Base-by-base conservation (phyloP, 2,888 invertebrate genomes). In the Mesorhabditis sp. region DNA sequence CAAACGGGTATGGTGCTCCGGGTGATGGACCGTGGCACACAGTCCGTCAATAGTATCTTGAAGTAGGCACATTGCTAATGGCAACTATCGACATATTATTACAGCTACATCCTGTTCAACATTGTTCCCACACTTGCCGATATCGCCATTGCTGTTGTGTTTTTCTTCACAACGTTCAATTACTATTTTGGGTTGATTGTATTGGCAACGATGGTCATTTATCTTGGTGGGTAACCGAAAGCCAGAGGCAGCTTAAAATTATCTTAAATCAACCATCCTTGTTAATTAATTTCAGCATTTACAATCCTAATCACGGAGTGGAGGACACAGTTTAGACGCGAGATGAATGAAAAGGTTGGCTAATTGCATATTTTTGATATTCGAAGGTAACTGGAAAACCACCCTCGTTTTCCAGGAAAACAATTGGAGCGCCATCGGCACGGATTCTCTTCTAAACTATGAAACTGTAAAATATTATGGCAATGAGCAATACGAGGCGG, bases 381-480 rank as follows among this genome's bases (percentile, higher is more conserved):
- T 10, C 6, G 61, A 10, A 15, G 42, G 42, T 45, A 63, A 43
- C 44, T 63, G 28, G 5, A 43, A 13, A 43, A 58, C 28, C n/a
- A 13, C 4, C 62, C 7, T 15, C 4, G 4, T 6, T 28, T 67
- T 50, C 5, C 45, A 43, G 44, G 66, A 66, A 7, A n/a, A 5
- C 5, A 43, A 66, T 4, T 44, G 41, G 41, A 44, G 5, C 45
- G 13, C 50, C 62, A 6, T 76, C 44, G 81, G 77, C 15, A 95
- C 97, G 0, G 97, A 98, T 87, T 96, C 97, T 0, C 88, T 98
- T 68, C 89, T 97, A 13, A 98, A 98, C 88, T 97, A 94, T 88
- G 97, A 98, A 88, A 97, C 97, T 0, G 97, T 89, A 0, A 98
- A 98, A 86, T 97, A 97, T 88, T 97, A 96, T 86, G 93, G 93